Base-by-base conservation (phyloP, 1,140 invertebrate genomes). In the Varroa destructor region DNA sequence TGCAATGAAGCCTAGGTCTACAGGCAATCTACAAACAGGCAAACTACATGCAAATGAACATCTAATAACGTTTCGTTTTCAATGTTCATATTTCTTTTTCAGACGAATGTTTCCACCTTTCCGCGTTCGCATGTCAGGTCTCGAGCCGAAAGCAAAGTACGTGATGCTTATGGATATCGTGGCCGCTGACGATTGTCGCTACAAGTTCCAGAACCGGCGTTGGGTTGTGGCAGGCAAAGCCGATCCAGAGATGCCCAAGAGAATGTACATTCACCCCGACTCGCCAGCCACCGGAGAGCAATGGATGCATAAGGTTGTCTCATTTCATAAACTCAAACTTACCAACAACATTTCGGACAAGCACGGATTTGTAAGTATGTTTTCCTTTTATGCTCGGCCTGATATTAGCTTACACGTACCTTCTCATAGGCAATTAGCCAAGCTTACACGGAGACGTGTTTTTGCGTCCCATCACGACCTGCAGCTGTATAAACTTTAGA, bases 331-430 rank as follows among this genome's bases (percentile, higher is more conserved):
- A 81, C 86, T 97, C 77, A 98, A 98, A 82, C 85, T 97, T 76
- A 97, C 93, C 79, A 98, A 98, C 85, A 98, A 98, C 85, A 97
- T 97, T 82, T 94, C 92, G 82, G 94, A 98, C 85, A 97, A 97
- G 86, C 93, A 97, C 85, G 94, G 94, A 85, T 97, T 96, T 88
- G 94, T 98, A 90, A 97, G 94, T 97, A 90, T 25, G 25, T 67
- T 67, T 67, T 12, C 12, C 2, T 67, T 40, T 67, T 40, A 46
- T 40, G 40, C 46, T n/a, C 14, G 25, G 25, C 25, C 25, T 25
- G 25, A 25, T 25, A 25, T 25, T 25, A 25, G 25, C 25, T 25
- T 25, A 25, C 25, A 25, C 25, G 25, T 25, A 25, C 0, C 25
- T 25, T 25, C 25, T 25, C 25, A 25, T 25, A 25, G 25, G 25